A percentile compares a stretch with the other conserved stretches of the same genome.
These are phyloP conservation scores for Columbina picui DNA, from an alignment of 2,113 vertebrate genomes.

Conservation along the genomic window DNA sequence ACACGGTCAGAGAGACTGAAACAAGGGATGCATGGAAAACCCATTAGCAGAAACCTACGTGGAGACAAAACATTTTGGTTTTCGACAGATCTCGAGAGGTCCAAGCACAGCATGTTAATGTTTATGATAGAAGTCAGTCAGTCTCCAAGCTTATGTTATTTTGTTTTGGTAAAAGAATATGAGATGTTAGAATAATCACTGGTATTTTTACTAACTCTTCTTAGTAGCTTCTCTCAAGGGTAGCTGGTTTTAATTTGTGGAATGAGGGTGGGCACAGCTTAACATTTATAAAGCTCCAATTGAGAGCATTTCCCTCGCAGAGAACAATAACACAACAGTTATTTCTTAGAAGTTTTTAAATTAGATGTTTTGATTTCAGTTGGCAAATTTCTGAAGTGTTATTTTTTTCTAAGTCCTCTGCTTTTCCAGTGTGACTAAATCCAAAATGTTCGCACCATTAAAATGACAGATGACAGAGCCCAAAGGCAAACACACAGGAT, in stretches of 20 bases:
- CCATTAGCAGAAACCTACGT: conserved; percentile 37
- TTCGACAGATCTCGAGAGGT: conserved; percentile 34
- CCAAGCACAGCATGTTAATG: conserved; percentile 30
- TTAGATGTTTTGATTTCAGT: conserved; percentile 8
- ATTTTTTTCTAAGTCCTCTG: not conserved
- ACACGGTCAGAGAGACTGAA: not conserved
- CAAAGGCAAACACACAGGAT: conserved; percentile 42
- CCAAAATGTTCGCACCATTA: conserved; percentile 40
- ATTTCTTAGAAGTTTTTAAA: conserved; percentile 52
- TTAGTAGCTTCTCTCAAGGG: conserved; percentile 11
- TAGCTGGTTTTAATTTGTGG: conserved; percentile 55
- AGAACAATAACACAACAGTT: conserved; percentile 7
- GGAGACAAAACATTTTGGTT: conserved; percentile 53
- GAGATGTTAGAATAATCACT: conserved; percentile 53
- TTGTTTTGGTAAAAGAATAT: conserved; percentile 59
- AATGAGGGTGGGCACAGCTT: conserved; percentile 21
- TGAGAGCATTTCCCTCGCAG: not conserved
- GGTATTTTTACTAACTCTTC: conserved; percentile 39
- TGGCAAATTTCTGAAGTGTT: not conserved
- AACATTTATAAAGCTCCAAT: conserved; percentile 13
- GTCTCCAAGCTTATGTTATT: conserved; percentile 42
- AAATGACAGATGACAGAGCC: conserved; percentile 42
- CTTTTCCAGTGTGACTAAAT: conserved; percentile 28
- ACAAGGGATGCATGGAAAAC: conserved; percentile 56
- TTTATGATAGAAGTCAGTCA: conserved; percentile 53